These are phyloP conservation scores for Muntiacus reevesi DNA, from an alignment of 2,113 vertebrate species.

Conservation along the genomic window DNA sequence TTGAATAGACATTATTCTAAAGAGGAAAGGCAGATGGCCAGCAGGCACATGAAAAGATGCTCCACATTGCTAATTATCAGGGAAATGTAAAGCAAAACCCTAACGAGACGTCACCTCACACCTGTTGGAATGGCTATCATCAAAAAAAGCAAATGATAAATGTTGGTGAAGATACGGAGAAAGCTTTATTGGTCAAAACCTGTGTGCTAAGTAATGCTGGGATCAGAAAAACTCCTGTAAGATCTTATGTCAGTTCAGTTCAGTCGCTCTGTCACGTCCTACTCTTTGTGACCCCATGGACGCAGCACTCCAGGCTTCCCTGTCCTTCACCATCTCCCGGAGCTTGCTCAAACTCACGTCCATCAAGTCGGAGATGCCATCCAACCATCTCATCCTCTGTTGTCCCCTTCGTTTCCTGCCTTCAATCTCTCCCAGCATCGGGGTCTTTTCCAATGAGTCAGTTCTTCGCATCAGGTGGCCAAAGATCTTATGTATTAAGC, in stretches of 20 bases:
- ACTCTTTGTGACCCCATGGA: background rate
- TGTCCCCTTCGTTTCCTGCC: background rate
- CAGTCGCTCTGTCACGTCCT: rapidly evolving
- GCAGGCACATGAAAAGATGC: background rate
- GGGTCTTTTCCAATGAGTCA: background rate
- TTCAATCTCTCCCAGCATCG: background rate
- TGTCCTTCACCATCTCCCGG: background rate
- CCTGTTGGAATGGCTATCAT: background rate
- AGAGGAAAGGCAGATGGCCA: background rate
- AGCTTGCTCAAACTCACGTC: background rate
- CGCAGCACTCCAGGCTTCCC: background rate
- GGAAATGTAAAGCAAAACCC: background rate
- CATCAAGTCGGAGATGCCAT: background rate
- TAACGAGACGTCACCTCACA: background rate
- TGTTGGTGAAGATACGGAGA: background rate
- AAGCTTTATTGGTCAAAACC: background rate
- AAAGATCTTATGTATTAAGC: background rate
- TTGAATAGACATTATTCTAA: background rate
- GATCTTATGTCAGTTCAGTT: background rate
- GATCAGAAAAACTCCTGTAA: background rate
- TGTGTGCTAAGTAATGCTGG: background rate
- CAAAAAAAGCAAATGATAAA: background rate
- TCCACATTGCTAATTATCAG: background rate
- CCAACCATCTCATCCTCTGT: background rate
- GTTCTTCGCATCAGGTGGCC: background rate